Base-by-base conservation (phyloP, 2,888 invertebrate genomes). In the Drosophila mimica region DNA sequence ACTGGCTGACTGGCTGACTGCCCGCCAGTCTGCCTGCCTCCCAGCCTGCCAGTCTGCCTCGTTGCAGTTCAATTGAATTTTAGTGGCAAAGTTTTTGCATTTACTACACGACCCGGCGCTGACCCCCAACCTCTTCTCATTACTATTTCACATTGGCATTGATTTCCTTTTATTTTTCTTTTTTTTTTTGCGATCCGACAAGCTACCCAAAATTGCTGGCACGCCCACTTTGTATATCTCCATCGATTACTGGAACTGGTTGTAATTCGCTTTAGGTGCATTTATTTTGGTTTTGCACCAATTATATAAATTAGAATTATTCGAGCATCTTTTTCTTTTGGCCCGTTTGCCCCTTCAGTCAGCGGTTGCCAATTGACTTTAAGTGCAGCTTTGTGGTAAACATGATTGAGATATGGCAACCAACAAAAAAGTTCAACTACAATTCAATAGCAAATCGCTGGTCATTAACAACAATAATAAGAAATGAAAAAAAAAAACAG, bases 271-370 rank as follows among this genome's bases (percentile, higher is more conserved):
- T 79, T 87, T 76, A 81, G 81, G 74, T 73, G 66, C 79, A 69
- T 76, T 87, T 74, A 70, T 70, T 66, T 79, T 87, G 75, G 61
- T 70, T 56, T 71, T 76, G 70, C 68, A 79, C 68, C 79, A 75
- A 76, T 89, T 83, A 81, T 81, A 81, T 81, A 90, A 89, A 89
- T 90, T 90, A 87, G 76, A 90, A 89, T 90, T 81, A 87, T 90
- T 89, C 76, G 72, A 86, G 81, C 79, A 52, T 59, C 69, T 69
- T 59, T 67, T 51, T 49, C 15, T 31, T 48, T 48, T 30, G 17
- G n/a, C 15, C 13, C 54, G 25, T 64, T 52, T 59, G 40, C 13
- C 13, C 48, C 31, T 36, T 52, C 11, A 34, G 54, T 20, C 56
- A 46, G 31, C 62, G 40, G 25, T 67, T 54, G 56, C 43, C 76